Evolutionary conservation across 2,113 vertebrate species (phyloP).

Genomic region (Cervus canadensis): DNA sequence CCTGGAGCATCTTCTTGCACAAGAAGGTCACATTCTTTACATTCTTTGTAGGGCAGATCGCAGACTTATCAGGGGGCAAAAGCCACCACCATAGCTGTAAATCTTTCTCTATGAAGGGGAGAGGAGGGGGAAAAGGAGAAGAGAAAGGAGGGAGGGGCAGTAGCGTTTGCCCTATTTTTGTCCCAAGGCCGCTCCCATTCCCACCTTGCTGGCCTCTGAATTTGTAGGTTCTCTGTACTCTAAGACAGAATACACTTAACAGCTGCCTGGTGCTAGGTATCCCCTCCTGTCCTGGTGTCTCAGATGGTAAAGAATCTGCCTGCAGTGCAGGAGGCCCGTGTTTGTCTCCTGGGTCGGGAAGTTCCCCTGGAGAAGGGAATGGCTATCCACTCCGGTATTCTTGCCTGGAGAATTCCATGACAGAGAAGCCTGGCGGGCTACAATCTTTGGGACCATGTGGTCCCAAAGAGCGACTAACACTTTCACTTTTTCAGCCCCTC

Average conservation of each 20-base stretch:
- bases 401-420: background rate
- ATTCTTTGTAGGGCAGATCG: background rate
- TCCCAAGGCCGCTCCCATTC: background rate
- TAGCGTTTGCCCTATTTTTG: background rate
- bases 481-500: background rate
- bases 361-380: background rate
- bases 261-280: background rate
- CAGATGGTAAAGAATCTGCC: background rate
- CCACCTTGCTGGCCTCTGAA: background rate
- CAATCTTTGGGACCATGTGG: background rate
- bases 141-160: background rate
- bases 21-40: background rate
- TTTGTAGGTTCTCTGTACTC: background rate
- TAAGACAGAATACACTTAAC: background rate
- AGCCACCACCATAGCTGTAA: background rate
- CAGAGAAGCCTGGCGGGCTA: background rate
- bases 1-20: background rate
- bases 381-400: background rate
- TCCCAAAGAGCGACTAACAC: background rate
- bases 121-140: background rate
- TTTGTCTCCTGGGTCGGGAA: background rate
- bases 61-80: background rate
- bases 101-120: background rate
- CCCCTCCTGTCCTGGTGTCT: background rate
- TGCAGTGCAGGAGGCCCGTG: background rate